Base-by-base conservation (phyloP, 1,140 invertebrate genomes). In the Cepaea nemoralis region DNA sequence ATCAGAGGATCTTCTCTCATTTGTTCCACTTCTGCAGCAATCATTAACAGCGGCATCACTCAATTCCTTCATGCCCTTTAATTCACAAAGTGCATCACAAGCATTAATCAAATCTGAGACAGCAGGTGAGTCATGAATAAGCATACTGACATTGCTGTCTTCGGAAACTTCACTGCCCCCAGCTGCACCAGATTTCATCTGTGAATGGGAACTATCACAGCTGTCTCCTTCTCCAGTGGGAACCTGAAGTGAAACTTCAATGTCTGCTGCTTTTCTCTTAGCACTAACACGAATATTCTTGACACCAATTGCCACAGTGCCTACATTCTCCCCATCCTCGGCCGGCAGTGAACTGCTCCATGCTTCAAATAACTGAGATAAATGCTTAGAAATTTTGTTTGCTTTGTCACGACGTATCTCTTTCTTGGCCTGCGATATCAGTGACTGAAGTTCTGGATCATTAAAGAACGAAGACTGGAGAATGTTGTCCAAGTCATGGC, bases 401-500 rank as follows among this genome's bases (percentile, higher is more conserved):
- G 81, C 76, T 48, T 86, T 89, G 83, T 87, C 87, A 66, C 83
- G 84, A 35, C 82, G 84, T 59, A 88, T 33, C 40, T 86, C 84
- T 37, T 50, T 37, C 63, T 86, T 85, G 6, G 88, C 83, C 66
- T 85, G 78, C 1, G 82, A 74, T 40, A 89, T 85, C 33, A 88
- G 78, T 19, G 77, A 78, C 39, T 81, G 71, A 37, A 90, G 80
- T 50, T 87, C 86, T 12, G 84, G 75, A 59, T 86, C 87, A 40
- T 85, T 81, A 79, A 89, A 89, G 73, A 85, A 88, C 22, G 81
- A 85, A 2, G 88, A 86, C 85, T 95, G 94, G 39, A 94, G 91
- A 70, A 88, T 87, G 76, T 88, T 91, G 82, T 92, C 91, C 66
- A 89, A 81, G 76, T 91, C 88, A 70, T 89, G 85, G 66, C 90